A percentile compares a stretch with the other conserved stretches of the same genome.
These are phyloP conservation scores for Andinoacara biseriatus DNA, from an alignment of 2,113 vertebrate species.

Conservation along the genomic window DNA sequence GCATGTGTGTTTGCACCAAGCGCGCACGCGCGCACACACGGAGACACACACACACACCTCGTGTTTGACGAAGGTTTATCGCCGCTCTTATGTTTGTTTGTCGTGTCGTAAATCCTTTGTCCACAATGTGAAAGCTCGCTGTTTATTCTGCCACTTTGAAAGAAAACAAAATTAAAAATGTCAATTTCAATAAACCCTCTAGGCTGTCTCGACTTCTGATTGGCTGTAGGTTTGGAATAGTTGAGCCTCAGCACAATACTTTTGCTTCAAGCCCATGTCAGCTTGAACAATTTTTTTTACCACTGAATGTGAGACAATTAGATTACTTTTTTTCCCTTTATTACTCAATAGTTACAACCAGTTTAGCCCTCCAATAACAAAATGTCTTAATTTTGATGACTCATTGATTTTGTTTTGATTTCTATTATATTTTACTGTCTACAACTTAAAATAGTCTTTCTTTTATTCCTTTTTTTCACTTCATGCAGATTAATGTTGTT, in stretches of 20 bases:
- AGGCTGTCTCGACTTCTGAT: slow-evolving; percentile 15
- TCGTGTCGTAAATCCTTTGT: slow-evolving; percentile 35
- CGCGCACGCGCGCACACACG: slow-evolving; percentile 19
- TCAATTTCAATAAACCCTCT: slow-evolving; percentile 33
- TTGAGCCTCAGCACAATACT: slow-evolving; percentile 8
- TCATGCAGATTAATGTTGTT: not conserved
- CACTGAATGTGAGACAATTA: not conserved
- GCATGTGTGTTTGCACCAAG: slow-evolving; percentile 20
- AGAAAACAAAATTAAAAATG: slow-evolving; percentile 50
- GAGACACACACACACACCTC: slow-evolving; percentile 43
- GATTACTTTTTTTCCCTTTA: not conserved
- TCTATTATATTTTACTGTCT: not conserved
- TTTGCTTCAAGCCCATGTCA: not conserved
- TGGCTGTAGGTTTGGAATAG: slow-evolving; percentile 21
- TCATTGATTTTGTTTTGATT: not conserved
- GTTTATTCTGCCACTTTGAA: slow-evolving; percentile 50
- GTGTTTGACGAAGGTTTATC: slow-evolving; percentile 43
- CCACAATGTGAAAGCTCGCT: slow-evolving; percentile 23
- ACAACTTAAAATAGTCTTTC: not conserved
- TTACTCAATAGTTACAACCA: not conserved
- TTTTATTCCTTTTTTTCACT: not conserved
- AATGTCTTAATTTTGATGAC: not conserved
- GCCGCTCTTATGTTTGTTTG: slow-evolving; percentile 39
- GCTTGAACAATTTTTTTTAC: not conserved
- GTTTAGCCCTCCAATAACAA: not conserved